Evolutionary conservation across 2,797 vertebrate species (phyloP), one percentile per base, ranked within the genome.

Genomic region (Chaetophractus vellerosus): DNA sequence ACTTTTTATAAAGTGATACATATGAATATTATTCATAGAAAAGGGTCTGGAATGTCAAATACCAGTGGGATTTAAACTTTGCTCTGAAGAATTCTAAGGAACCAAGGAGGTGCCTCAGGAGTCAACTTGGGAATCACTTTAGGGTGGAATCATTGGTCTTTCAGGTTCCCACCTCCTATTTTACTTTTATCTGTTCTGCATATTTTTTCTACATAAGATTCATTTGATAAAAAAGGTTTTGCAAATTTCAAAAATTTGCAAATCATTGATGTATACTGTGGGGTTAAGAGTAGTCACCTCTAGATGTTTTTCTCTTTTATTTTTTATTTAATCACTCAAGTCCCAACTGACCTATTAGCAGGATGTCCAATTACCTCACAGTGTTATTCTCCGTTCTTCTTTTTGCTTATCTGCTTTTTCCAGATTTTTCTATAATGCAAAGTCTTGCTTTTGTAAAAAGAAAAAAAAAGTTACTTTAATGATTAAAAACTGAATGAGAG

Each of bases 401-500:
- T n/a, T 92, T 75, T 76, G 33, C 16, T 78, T 33, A 48, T 31
- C 19, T 71, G 41, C 10, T 6, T 90, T 90, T 85, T 93, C 82
- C 61, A 66, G 66, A 57, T 57, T 93, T 93, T 83, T 90, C 33
- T 91, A 2, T 33, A 90, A 59, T 28, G 9, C 11, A 45, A 69
- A 74, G 24, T 26, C 48, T 48, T 50, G 76, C 33, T 92, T 96
- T 91, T 19, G 2, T 64, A 59, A n/a, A 63, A 64, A 33, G 59
- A 90, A 90, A 72, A 66, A 75, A 36, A 63, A 36, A 23, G 16
- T 31, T 18, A 48, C 50, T 95, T 93, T 82, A 88, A 57, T 74
- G 82, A 86, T 85, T 63, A 88, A 88, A 88, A 96, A 71, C 23
- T 78, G 36, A 91, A 84, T 14, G 61, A 93, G 74, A 89, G 79